Percentiles rank a stretch among this genome's conserved stretches.
These are phyloP conservation scores for Apamea sordens DNA, from an alignment of 2,888 invertebrate genomes.

Conservation along the genomic window DNA sequence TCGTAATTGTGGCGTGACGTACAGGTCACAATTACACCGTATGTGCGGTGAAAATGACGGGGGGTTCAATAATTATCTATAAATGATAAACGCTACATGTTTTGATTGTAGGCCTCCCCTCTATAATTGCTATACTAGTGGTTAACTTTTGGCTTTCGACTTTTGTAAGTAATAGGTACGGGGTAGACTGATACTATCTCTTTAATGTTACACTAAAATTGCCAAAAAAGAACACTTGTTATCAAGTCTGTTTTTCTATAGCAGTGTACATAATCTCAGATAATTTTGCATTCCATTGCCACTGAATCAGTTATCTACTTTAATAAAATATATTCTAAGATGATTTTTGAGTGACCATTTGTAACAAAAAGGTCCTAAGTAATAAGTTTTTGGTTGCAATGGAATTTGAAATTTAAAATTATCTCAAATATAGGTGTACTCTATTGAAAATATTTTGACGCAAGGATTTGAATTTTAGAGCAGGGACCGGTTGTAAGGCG, in stretches of 20 bases:
- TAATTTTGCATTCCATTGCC: no score
- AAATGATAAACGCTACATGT: conserved; percentile 73
- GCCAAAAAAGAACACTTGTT: background rate
- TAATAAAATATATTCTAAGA: no score
- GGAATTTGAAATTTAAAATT: no score
- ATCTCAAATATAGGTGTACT: no score
- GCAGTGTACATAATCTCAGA: no score
- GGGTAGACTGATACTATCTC: conserved; percentile 16
- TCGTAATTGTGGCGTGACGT: conserved; percentile 78
- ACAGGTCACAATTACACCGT: conserved; percentile 83
- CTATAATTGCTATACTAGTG: conserved; percentile 60
- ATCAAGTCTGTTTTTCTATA: background rate
- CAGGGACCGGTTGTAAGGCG: background rate
- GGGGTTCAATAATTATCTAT: conserved; percentile 75
- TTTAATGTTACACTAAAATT: background rate
- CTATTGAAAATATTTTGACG: background rate
- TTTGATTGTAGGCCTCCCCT: conserved; percentile 61
- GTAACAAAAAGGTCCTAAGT: no score
- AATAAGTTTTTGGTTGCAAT: no score
- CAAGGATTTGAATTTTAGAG: background rate
- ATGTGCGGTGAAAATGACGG: conserved; percentile 75
- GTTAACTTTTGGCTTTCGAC: conserved; percentile 67
- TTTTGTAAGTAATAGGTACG: conserved; percentile 42
- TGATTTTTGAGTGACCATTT: no score
- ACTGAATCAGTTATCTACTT: no score